These are phyloP conservation scores for Theonella swinhoei DNA, from an alignment of 37 sponge, comb jelly and placozoan species.

Conservation along the genomic window DNA sequence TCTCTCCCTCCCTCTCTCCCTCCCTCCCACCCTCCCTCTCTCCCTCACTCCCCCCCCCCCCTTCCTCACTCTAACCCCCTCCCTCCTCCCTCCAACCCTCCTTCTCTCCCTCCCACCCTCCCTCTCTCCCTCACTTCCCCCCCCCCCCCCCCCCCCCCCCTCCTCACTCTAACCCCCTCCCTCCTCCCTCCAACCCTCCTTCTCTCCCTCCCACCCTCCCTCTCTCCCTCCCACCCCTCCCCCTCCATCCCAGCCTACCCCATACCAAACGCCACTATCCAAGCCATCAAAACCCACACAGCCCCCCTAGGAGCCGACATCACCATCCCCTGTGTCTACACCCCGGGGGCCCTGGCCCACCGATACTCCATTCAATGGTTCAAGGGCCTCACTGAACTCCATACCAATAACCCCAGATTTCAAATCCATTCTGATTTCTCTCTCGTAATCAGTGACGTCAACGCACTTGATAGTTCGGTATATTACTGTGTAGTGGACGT, in stretches of 20 bases:
- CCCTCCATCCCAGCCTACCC: not conserved
- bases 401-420: not conserved
- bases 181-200: too few relatives aligned
- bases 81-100: too few relatives aligned
- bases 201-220: too few relatives aligned
- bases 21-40: too few relatives aligned
- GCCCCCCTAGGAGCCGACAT: not conserved
- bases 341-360: not conserved
- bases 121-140: too few relatives aligned
- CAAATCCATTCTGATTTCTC: not conserved
- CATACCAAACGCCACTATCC: not conserved
- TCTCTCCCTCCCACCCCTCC: not conserved
- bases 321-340: not conserved
- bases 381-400: not conserved
- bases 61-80: too few relatives aligned
- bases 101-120: too few relatives aligned
- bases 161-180: too few relatives aligned
- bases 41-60: too few relatives aligned
- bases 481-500: not conserved
- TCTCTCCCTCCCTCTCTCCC: too few relatives aligned
- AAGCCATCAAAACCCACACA: not conserved
- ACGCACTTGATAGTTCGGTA: not conserved
- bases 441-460: not conserved
- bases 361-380: not conserved
- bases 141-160: too few relatives aligned